Evolutionary conservation across 2,888 invertebrate species (phyloP).

Genomic region (Lepidonotus clava): DNA sequence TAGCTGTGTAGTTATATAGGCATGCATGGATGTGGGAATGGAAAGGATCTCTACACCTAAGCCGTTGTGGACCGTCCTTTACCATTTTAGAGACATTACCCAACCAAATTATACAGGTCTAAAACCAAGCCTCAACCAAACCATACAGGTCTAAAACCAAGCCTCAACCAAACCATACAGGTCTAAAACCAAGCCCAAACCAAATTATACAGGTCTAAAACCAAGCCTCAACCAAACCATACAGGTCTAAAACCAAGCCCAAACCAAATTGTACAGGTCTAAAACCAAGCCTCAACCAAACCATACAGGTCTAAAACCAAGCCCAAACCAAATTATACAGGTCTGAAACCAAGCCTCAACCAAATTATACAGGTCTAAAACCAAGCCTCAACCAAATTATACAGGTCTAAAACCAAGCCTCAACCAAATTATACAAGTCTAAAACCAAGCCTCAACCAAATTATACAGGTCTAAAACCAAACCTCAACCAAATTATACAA

Average conservation of each 20-base stretch:
- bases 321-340: neutral
- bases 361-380: neutral
- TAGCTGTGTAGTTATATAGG: too few species aligned
- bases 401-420: slow-evolving; percentile 10
- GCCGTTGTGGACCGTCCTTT: too few species aligned
- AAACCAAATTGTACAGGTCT: too few species aligned
- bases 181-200: too few species aligned
- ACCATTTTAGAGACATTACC: neutral
- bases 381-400: neutral
- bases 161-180: neutral
- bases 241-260: slow-evolving; percentile 10
- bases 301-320: neutral
- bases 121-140: neutral
- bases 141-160: neutral
- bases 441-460: too few species aligned
- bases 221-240: neutral
- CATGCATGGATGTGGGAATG: too few species aligned
- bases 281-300: too few species aligned
- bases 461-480: neutral
- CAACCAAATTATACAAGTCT: too few species aligned
- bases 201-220: neutral
- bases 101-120: neutral
- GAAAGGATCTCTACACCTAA: too few species aligned
- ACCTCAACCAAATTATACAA: neutral
- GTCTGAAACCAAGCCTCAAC: too few species aligned